Evolutionary conservation across 2,113 vertebrate genomes (phyloP).

Genomic region (Tilapia sparmanii): DNA sequence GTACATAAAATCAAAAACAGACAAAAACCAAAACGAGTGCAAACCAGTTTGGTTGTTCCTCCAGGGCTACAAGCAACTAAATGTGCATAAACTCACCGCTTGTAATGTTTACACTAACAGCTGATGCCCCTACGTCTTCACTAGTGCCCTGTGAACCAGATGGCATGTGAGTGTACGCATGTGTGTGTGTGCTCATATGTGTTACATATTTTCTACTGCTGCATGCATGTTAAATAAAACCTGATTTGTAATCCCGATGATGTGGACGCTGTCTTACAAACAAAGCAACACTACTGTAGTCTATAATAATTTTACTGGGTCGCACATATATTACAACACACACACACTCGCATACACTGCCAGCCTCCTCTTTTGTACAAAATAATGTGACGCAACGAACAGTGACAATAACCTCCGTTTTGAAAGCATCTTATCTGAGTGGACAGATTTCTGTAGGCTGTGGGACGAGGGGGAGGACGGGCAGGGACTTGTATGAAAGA

Average conservation of each 20-base stretch:
- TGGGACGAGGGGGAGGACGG: constrained; percentile 25
- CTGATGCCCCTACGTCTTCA: constrained; percentile 31
- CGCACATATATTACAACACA: background rate
- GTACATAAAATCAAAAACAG: background rate
- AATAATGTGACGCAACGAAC: constrained; percentile 48
- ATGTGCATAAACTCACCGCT: background rate
- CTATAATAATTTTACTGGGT: background rate
- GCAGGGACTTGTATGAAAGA: constrained; percentile 9
- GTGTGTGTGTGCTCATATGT: background rate
- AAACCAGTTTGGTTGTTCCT: constrained; percentile 1
- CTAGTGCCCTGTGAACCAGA: constrained; percentile 45
- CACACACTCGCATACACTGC: background rate
- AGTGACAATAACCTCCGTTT: constrained; percentile 63
- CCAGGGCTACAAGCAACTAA: background rate
- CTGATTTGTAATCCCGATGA: constrained; percentile 37
- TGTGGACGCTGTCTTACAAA: constrained; percentile 22
- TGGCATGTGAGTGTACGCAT: constrained; percentile 1
- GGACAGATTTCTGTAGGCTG: constrained; percentile 67
- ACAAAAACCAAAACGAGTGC: background rate
- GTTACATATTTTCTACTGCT: background rate
- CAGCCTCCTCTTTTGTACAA: constrained; percentile 37
- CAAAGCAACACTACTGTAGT: background rate
- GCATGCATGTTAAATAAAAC: constrained; percentile 46
- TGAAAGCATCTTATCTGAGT: constrained; percentile 70
- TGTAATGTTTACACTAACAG: constrained; percentile 34